These are phyloP conservation scores for Characodon lateralis DNA, from an alignment of 2,797 vertebrate species.

Conservation along the genomic window DNA sequence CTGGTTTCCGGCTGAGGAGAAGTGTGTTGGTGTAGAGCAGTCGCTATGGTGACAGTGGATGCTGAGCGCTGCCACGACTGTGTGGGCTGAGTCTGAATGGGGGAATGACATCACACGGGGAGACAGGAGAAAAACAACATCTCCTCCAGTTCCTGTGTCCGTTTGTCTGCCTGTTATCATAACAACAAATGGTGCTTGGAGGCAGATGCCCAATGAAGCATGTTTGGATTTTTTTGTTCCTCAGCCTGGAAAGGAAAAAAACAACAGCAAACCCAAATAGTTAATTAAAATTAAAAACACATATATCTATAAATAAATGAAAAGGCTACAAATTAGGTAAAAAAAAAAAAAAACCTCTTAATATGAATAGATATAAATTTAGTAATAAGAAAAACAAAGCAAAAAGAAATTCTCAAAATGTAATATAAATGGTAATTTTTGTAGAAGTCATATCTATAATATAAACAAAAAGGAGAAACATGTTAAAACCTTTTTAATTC, in stretches of 20 bases:
- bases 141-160: slow-evolving; percentile 46
- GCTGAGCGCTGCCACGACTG: slow-evolving; percentile 64
- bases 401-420: no score
- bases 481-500: not conserved
- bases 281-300: not conserved
- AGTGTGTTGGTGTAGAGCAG: slow-evolving; percentile 60
- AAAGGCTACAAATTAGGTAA: no score
- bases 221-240: no score
- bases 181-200: slow-evolving; percentile 25
- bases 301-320: no score
- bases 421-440: no score
- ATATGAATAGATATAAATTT: no score
- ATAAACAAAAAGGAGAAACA: no score
- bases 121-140: slow-evolving; percentile 67
- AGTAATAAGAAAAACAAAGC: no score
- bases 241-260: not conserved
- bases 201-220: slow-evolving; percentile 14
- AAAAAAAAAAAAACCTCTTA: no score
- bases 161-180: slow-evolving; percentile 40
- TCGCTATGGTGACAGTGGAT: slow-evolving; percentile 79
- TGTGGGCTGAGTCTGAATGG: slow-evolving; percentile 69
- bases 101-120: slow-evolving; percentile 61
- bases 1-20: not conserved
- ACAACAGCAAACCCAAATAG: not conserved
- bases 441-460: no score